Percentiles rank a stretch among this genome's conserved stretches.
phyloP scores from a whole-genome alignment of 2,888 invertebrate genomes.

The Halictus ligatus region DNA sequence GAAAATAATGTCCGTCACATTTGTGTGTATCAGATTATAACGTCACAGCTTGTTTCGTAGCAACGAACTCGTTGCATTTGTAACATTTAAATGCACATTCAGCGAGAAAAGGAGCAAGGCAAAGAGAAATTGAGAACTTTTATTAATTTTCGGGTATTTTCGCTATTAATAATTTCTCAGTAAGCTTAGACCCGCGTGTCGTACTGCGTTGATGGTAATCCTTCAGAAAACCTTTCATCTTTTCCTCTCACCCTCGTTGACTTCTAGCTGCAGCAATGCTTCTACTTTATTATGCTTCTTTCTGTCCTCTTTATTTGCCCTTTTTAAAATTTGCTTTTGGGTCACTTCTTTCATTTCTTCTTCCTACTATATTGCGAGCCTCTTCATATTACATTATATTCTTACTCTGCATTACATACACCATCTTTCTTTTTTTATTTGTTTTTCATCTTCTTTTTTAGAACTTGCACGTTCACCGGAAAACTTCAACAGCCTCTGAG shows the following conservation, averaged over 20 bases:
- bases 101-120: not conserved
- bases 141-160: not conserved
- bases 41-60: too few relatives aligned
- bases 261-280: not conserved
- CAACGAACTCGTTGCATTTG: not conserved
- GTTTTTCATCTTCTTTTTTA: not conserved
- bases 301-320: not conserved
- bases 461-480: not conserved
- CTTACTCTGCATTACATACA: not conserved
- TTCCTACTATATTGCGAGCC: not conserved
- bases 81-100: not conserved
- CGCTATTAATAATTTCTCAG: not conserved
- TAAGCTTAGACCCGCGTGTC: not conserved
- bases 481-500: not conserved
- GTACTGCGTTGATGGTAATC: not conserved
- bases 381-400: not conserved
- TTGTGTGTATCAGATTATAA: not conserved
- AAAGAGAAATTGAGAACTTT: not conserved
- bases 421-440: not conserved
- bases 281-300: not conserved
- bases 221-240: not conserved
- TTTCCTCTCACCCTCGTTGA: not conserved
- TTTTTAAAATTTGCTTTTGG: not conserved
- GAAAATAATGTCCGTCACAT: not conserved
- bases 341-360: not conserved